These are phyloP conservation scores for Orgyia antiqua DNA, from an alignment of 2,888 invertebrate genomes.

Conservation along the genomic window DNA sequence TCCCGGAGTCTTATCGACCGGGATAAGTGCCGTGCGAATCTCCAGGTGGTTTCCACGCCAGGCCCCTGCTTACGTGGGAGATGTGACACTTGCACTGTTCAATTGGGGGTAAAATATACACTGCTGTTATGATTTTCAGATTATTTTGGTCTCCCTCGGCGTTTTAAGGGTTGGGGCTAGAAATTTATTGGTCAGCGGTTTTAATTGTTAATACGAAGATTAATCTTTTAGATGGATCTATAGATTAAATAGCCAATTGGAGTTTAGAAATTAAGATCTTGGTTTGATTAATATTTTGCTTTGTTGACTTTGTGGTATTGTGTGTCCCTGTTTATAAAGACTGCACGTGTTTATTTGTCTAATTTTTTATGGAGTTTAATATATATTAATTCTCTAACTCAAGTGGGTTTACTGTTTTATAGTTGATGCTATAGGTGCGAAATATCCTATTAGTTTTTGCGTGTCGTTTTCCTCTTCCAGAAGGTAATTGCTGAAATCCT, in stretches of 20 bases:
- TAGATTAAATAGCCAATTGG: conserved; percentile 4
- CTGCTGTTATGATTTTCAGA: conserved; percentile 30
- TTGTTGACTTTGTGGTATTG: too few relatives aligned
- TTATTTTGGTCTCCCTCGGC: conserved; percentile 12
- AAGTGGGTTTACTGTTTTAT: too few relatives aligned
- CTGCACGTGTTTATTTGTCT: neutral
- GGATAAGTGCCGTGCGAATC: conserved; percentile 44
- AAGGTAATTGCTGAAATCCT: too few relatives aligned
- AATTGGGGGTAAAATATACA: conserved; percentile 40
- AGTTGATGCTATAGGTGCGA: too few relatives aligned
- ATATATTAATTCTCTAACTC: too few relatives aligned
- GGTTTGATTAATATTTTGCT: neutral
- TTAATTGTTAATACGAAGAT: too few relatives aligned
- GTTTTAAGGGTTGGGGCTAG: neutral
- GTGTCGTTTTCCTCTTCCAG: too few relatives aligned
- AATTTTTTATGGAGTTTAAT: too few relatives aligned
- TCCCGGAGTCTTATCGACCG: conserved; percentile 21
- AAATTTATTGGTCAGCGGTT: conserved; percentile 17
- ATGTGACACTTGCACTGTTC: conserved; percentile 28
- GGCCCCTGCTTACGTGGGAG: conserved; percentile 26
- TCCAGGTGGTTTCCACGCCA: conserved; percentile 31
- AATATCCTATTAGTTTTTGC: too few relatives aligned
- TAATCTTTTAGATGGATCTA: conserved; percentile 7
- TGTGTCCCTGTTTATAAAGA: neutral
- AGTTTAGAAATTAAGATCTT: conserved; percentile 4